Evolutionary conservation across 1,140 invertebrate species (phyloP).

Genomic region (Apis mellifera): Amel_HAv3.1 CM009935.2:8394501-8395000

Average conservation of each 20-base stretch:
- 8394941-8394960: not conserved
- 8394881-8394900: slow-evolving; percentile 82
- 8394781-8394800: slow-evolving; percentile 60
- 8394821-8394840: slow-evolving; percentile 82
- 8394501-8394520: slow-evolving; percentile 10
- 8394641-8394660: slow-evolving; percentile 17
- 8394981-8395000: not conserved
- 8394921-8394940: not conserved
- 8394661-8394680: slow-evolving; percentile 66
- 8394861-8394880: slow-evolving; percentile 83
- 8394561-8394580: too few relatives aligned
- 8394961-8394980: not conserved
- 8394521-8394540: slow-evolving; percentile 6
- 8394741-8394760: slow-evolving; percentile 82
- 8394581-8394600: not conserved
- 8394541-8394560: not conserved
- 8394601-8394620: not conserved
- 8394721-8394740: slow-evolving; percentile 77
- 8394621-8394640: slow-evolving; percentile 12
- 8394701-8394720: slow-evolving; percentile 51
- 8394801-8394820: slow-evolving; percentile 75
- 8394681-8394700: slow-evolving; percentile 60
- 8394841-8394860: slow-evolving; percentile 86
- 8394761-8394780: slow-evolving; percentile 65
- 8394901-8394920: not conserved